Percentiles rank a stretch among this genome's conserved stretches.
These are phyloP conservation scores for Phrynosoma blainvillii DNA, from an alignment of 2,113 vertebrate species.

Conservation along the genomic window DNA sequence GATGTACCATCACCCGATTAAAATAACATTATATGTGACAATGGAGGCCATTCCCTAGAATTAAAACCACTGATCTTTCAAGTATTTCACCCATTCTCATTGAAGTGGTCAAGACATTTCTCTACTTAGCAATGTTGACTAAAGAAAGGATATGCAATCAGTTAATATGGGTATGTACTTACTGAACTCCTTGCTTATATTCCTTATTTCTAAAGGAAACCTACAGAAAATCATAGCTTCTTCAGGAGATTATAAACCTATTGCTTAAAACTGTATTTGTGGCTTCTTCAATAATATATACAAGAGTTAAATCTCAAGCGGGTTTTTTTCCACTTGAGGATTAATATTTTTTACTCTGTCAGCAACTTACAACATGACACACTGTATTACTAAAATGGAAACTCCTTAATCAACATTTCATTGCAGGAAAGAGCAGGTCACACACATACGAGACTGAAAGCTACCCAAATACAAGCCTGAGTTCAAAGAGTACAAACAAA, in stretches of 20 bases:
- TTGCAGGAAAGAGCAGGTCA: slow-evolving; percentile 54
- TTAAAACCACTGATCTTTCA: background rate
- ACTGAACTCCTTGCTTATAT: slow-evolving; percentile 9
- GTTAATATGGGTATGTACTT: background rate
- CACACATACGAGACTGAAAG: slow-evolving; percentile 46
- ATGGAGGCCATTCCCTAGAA: background rate
- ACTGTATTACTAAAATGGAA: slow-evolving; percentile 69
- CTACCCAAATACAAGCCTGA: slow-evolving; percentile 14
- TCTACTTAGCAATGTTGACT: too few species aligned
- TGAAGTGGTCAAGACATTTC: background rate
- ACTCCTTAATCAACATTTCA: slow-evolving; percentile 68
- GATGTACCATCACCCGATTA: too few species aligned
- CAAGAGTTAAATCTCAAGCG: slow-evolving; percentile 56
- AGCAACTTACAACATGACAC: slow-evolving; percentile 63
- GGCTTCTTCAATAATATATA: slow-evolving; percentile 59
- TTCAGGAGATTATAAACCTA: slow-evolving; percentile 54
- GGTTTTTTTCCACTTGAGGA: slow-evolving; percentile 8
- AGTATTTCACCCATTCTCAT: background rate
- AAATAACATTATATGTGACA: background rate
- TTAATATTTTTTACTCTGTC: slow-evolving; percentile 41
- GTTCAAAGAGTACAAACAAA: slow-evolving; percentile 41
- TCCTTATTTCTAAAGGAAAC: slow-evolving; percentile 24
- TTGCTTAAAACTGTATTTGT: slow-evolving; percentile 59
- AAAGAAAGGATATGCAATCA: too few species aligned
- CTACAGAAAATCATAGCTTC: slow-evolving; percentile 27